These are phyloP conservation scores for Pogona vitticeps DNA, from an alignment of 2,113 vertebrate species.

Conservation along the genomic window DNA sequence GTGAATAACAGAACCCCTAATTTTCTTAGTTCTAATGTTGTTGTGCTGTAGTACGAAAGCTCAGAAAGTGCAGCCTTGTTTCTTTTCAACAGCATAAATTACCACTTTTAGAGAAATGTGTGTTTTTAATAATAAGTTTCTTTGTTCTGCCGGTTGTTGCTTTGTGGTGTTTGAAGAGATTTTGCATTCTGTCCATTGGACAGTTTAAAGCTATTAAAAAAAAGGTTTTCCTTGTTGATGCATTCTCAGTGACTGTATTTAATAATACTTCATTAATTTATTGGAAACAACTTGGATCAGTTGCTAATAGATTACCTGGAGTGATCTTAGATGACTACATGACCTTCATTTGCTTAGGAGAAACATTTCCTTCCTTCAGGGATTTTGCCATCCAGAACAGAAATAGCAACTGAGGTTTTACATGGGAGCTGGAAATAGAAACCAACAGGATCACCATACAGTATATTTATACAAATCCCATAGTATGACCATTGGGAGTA, in stretches of 20 bases:
- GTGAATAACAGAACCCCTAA: slow-evolving; percentile 42
- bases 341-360: slow-evolving; percentile 5
- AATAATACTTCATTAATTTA: slow-evolving; percentile 24
- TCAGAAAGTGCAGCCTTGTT: slow-evolving; percentile 43
- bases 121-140: slow-evolving; percentile 37
- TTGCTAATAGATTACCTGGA: background rate
- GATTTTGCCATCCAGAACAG: no score
- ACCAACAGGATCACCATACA: no score
- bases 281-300: slow-evolving; percentile 5
- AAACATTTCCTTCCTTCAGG: background rate
- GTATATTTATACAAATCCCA: no score
- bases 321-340: background rate
- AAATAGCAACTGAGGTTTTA: no score
- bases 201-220: slow-evolving; percentile 30
- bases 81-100: slow-evolving; percentile 56
- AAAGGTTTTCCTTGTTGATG: slow-evolving; percentile 43
- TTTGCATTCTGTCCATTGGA: background rate
- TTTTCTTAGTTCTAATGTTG: slow-evolving; percentile 41
- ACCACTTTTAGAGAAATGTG: slow-evolving; percentile 45
- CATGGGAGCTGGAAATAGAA: no score
- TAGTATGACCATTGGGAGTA: no score
- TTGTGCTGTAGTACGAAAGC: background rate
- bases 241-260: slow-evolving; percentile 35
- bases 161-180: slow-evolving; percentile 38
- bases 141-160: slow-evolving; percentile 37